Evolutionary conservation across 1,140 invertebrate genomes (phyloP).

Genomic region (Holotrichia oblita): DNA sequence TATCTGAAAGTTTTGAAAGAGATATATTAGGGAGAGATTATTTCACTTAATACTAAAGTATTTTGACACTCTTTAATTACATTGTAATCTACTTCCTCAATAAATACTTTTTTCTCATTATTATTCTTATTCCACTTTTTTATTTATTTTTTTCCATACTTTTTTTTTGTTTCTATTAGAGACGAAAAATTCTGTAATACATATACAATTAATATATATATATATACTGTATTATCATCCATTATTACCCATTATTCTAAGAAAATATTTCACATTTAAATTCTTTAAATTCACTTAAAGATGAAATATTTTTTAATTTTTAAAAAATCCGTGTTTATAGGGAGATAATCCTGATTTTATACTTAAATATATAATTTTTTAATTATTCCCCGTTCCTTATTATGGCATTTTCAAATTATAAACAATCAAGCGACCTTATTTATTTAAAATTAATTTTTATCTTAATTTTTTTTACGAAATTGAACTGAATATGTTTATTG

Average conservation of each 20-base stretch:
- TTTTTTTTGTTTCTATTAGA: not conserved
- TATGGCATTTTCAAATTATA: not conserved
- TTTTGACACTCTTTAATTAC: constrained; percentile 27
- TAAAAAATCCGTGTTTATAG: too few species aligned
- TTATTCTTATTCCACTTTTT: not conserved
- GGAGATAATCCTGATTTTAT: not conserved
- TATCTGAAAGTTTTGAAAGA: not conserved
- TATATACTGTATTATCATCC: not conserved
- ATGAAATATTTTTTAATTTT: not conserved
- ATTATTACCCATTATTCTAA: not conserved
- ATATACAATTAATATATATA: constrained; percentile 18
- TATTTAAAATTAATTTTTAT: not conserved
- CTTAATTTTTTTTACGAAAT: not conserved
- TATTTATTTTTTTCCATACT: not conserved
- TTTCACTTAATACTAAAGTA: constrained; percentile 31
- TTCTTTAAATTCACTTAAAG: not conserved
- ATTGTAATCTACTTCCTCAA: not conserved
- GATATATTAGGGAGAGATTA: not conserved
- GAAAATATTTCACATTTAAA: not conserved
- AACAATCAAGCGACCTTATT: not conserved
- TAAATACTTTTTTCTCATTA: not conserved
- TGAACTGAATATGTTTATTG: constrained; percentile 11
- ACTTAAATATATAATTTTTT: not conserved
- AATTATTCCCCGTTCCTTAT: not conserved
- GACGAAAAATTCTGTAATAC: not conserved